phyloP scores from a whole-genome alignment of 2,888 invertebrate genomes.

The Agrochola macilenta region DNA sequence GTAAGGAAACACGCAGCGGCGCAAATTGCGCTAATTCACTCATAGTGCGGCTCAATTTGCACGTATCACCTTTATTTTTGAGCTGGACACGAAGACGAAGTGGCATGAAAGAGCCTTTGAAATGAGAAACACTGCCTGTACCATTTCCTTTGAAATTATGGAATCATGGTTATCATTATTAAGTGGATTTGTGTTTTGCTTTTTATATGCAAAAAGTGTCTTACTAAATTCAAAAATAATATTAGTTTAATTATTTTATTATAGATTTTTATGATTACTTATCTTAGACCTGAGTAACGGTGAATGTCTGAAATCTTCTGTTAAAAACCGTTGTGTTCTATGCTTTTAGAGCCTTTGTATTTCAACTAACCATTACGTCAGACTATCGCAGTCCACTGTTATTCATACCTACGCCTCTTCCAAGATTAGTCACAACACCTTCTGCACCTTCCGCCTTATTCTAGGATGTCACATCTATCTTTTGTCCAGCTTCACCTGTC shows the following conservation, averaged over 20 bases:
- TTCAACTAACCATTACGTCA: too few species aligned
- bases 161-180: not conserved
- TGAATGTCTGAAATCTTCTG: too few species aligned
- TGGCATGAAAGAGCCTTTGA: conserved; percentile 22
- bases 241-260: too few species aligned
- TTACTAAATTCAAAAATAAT: too few species aligned
- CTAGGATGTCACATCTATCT: conserved; percentile 49
- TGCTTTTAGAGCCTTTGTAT: not conserved
- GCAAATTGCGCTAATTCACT: conserved; percentile 77
- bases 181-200: not conserved
- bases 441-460: not conserved
- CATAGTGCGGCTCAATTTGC: conserved; percentile 69
- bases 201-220: not conserved
- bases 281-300: too few species aligned
- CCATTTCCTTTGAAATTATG: not conserved
- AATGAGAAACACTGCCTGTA: not conserved
- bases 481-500: conserved; percentile 35
- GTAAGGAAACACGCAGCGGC: conserved; percentile 69
- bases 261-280: too few species aligned
- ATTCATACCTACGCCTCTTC: too few species aligned
- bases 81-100: conserved; percentile 23
- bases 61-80: conserved; percentile 62
- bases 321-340: not conserved
- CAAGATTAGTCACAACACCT: not conserved
- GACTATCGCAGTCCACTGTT: not conserved